Evolutionary conservation across 2,888 invertebrate genomes (phyloP), one percentile per base, ranked within the genome.

Genomic region (Gibbula magus): DNA sequence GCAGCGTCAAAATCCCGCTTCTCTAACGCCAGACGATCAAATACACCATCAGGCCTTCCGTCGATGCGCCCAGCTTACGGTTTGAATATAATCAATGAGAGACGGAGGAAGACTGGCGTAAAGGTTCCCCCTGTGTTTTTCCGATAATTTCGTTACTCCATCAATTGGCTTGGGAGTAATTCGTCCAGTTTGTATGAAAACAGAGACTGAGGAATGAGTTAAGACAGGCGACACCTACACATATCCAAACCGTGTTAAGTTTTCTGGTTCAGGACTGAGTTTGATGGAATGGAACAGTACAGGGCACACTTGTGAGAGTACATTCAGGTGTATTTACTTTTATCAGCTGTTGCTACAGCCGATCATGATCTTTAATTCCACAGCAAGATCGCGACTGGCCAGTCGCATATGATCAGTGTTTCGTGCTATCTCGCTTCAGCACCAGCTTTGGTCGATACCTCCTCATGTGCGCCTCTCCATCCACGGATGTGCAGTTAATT

Each of bases 11-110:
- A 66, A 70, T 70, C 39, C 35, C 35, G 70, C 35, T n/a, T 70
- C 70, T 35, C 70, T 70, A 70, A 32, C 70, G 70, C 70, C 29
- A 20, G 70, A 70, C 35, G 35, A 70, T 70, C 70, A 35, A 70
- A 70, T 35, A 70, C 20, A 70, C 16, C 32, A 70, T n/a, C 32
- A 39, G 70, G 25, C 70, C 70, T 70, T 70, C 70, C 70, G 70
- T 39, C 70, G 13, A 39, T 70, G 29, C 70, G 29, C 70, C 70
- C 70, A 70, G 70, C 70, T 35, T 70, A 70, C 39, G 70, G 70
- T 70, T 70, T 70, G 35, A 70, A 70, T 70, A 70, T 70, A 70
- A 70, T 70, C 70, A 70, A 70, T 70, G 70, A 70, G 35, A 70
- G 70, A 70, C 70, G 70, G 35, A 70, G 70, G 35, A 70, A 20